Conservation (phyloP, 2,113 vertebrate genomes). For the Phoenicopterus ruber region DNA sequence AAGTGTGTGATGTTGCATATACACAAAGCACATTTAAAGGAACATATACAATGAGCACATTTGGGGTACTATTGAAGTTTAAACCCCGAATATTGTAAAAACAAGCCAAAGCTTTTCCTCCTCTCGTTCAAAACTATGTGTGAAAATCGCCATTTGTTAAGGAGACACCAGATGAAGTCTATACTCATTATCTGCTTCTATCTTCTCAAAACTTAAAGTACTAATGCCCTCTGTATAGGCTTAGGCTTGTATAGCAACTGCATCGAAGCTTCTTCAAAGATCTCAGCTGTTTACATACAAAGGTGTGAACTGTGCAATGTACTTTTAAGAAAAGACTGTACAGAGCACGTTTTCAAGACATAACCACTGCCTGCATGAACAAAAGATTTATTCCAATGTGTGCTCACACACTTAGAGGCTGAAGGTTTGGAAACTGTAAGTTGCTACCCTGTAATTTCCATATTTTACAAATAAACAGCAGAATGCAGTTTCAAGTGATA, state of each 20-base stretch:
- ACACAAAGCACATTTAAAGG: neutral
- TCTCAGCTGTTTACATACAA: neutral
- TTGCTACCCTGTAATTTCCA: neutral
- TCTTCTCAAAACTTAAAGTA: neutral
- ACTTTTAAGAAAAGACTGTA: neutral
- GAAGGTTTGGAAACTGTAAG: slow-evolving; percentile 26
- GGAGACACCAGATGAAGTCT: neutral
- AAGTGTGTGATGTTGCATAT: neutral
- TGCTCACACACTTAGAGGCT: neutral
- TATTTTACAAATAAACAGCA: slow-evolving; percentile 20
- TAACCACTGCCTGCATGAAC: neutral
- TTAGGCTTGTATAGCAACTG: neutral
- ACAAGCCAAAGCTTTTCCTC: neutral
- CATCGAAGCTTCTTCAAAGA: neutral
- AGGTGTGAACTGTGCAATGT: neutral
- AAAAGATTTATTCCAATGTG: neutral
- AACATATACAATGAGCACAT: neutral
- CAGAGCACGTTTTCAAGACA: neutral
- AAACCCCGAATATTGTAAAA: neutral
- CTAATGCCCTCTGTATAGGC: neutral
- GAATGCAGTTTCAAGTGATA: neutral
- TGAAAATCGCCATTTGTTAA: neutral
- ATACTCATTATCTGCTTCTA: neutral
- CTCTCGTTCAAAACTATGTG: neutral
- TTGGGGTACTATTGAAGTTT: neutral